phyloP scores from a whole-genome alignment of 2,797 vertebrate genomes.

The Gambelia wislizenii region DNA sequence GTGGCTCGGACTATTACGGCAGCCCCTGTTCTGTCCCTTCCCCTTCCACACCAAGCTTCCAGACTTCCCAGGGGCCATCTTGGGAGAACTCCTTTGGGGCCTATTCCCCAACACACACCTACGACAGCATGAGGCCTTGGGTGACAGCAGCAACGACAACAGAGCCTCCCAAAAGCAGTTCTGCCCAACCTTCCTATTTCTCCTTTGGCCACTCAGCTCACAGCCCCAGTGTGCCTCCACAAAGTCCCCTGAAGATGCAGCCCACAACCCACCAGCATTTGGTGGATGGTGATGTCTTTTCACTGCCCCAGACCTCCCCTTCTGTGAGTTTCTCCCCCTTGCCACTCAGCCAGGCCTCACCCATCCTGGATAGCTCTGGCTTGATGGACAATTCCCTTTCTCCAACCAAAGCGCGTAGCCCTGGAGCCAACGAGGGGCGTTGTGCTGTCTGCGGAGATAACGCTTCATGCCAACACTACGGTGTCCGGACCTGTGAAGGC shows the following conservation, averaged over 20 bases:
- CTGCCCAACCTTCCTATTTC: slow-evolving; percentile 82
- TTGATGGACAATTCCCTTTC: slow-evolving; percentile 77
- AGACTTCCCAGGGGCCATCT: slow-evolving; percentile 81
- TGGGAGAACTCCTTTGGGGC: slow-evolving; percentile 90
- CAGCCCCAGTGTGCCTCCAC: slow-evolving; percentile 61
- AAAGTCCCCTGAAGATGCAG: slow-evolving; percentile 73
- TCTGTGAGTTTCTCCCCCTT: slow-evolving; percentile 79
- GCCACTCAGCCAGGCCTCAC: slow-evolving; percentile 77
- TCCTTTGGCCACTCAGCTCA: slow-evolving; percentile 80
- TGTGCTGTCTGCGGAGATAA: slow-evolving; percentile 97
- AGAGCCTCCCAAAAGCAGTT: slow-evolving; percentile 81
- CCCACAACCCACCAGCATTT: slow-evolving; percentile 67
- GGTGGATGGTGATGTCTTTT: slow-evolving; percentile 77
- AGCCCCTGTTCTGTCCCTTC: slow-evolving; percentile 89
- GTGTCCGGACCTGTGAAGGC: slow-evolving; percentile 93
- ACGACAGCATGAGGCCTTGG: slow-evolving; percentile 82
- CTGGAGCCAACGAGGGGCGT: slow-evolving; percentile 85
- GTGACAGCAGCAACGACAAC: slow-evolving; percentile 66
- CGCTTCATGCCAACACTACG: slow-evolving; percentile 96
- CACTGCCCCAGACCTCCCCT: slow-evolving; percentile 76
- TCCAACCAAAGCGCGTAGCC: slow-evolving; percentile 82
- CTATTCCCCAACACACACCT: slow-evolving; percentile 86
- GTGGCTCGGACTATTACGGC: slow-evolving; percentile 91
- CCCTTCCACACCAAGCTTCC: slow-evolving; percentile 88
- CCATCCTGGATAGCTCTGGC: slow-evolving; percentile 79